Base-by-base conservation (phyloP, 1,140 invertebrate genomes). In the Diabrotica virgifera region DNA sequence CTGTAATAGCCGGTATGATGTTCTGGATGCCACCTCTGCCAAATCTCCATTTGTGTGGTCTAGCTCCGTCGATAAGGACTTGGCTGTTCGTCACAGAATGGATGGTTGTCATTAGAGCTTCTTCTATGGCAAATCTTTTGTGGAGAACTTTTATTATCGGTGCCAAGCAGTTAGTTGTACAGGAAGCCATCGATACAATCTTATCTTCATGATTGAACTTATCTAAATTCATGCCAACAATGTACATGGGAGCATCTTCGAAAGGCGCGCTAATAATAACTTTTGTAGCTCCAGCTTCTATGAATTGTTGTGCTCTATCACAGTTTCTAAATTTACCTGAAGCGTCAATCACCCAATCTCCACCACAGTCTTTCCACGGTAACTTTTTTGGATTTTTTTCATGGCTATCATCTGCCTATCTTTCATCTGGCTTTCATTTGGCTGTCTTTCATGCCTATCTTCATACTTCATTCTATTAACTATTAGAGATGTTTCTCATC, bases 111-210 rank as follows among this genome's bases (percentile, higher is more conserved):
- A 99, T 99, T 35, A 99, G 82, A 77, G 95, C 72, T 59, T 78
- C 71, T 2, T 70, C 65, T 12, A 78, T 76, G 54, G 66, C 70
- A 61, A 81, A 78, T 24, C 76, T 73, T 7, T 76, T 76, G 69
- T 88, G 80, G 74, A 99, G 89, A 57, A 99, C 95, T 79, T 99
- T 99, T 67, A 95, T 96, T 24, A 99, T 83, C 38, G 98, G 98
- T 72, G 98, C 98, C 64, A 99, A 85, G 78, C 97, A 99, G 83
- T 99, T 99, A 76, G 98, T 99, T 53, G 97, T 99, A 86, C 97
- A 99, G 8, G 95, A 98, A 56, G 97, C 97, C 77, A 98, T 99
- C 66, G 94, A 96, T 12, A 99, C 90, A 62, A 94, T 61, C 24
- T 35, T 63, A 9, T 64, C 63, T 5, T 55, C 62, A 61, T 91